Conservation (phyloP, 2,888 invertebrate species). For the Arge pagana region DNA sequence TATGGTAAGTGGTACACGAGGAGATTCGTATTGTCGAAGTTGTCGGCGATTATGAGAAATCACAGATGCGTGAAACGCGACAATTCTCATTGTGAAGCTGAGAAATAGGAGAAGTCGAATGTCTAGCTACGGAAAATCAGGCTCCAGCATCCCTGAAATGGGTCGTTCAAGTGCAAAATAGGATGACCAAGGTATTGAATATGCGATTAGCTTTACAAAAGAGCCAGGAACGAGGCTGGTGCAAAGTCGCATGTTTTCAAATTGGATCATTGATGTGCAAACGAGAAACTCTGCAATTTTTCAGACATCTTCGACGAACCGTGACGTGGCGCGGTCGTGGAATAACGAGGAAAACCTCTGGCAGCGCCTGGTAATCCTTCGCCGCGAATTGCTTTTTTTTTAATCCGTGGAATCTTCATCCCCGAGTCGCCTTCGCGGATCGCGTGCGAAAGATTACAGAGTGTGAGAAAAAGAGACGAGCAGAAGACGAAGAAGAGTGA, state of each 20-base stretch:
- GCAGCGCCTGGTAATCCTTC: too few relatives aligned
- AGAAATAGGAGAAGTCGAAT: conserved; percentile 4
- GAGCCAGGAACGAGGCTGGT: background rate
- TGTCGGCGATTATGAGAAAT: conserved; percentile 3
- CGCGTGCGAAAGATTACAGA: too few relatives aligned
- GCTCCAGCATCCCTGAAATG: conserved; percentile 37
- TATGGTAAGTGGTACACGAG: conserved; percentile 2
- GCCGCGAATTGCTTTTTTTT: too few relatives aligned
- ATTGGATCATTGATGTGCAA: conserved; percentile 11
- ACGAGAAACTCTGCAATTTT: too few relatives aligned
- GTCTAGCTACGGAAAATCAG: conserved; percentile 3
- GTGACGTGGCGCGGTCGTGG: too few relatives aligned
- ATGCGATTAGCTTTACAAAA: background rate
- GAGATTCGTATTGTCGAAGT: background rate
- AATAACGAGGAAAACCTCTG: too few relatives aligned
- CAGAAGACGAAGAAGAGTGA: too few relatives aligned
- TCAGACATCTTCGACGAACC: too few relatives aligned
- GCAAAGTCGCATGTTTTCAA: background rate
- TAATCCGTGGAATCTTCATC: too few relatives aligned
- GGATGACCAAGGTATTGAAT: conserved; percentile 17
- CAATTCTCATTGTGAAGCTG: background rate
- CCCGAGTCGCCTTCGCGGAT: too few relatives aligned
- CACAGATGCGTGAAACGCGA: conserved; percentile 13
- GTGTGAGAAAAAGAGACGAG: too few relatives aligned
- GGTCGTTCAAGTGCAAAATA: conserved; percentile 46